Conservation (phyloP, 2,888 invertebrate genomes). For the Spisula subtruncata region DNA sequence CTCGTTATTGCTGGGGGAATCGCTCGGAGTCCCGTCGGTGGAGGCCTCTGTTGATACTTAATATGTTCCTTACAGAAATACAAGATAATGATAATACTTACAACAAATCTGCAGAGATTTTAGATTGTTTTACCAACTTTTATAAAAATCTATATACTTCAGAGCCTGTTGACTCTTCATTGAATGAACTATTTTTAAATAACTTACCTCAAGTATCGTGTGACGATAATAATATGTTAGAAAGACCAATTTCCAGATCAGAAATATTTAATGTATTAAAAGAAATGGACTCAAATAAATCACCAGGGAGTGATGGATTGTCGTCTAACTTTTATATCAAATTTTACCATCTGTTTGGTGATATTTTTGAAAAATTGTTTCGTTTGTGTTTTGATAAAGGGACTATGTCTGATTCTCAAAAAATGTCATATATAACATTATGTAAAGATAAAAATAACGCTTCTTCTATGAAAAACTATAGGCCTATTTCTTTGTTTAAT, state of each 20-base stretch:
- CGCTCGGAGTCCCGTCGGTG: no score
- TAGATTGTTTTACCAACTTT: conserved; percentile 42
- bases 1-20: no score
- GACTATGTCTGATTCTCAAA: conserved; percentile 50
- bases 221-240: conserved; percentile 13
- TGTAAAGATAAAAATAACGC: conserved; percentile 38
- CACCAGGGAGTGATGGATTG: conserved; percentile 57
- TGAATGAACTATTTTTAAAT: conserved; percentile 22
- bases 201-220: conserved; percentile 41
- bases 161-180: conserved; percentile 30
- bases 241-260: conserved; percentile 25
- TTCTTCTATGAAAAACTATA: conserved; percentile 67
- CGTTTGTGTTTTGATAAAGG: conserved; percentile 29
- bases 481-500: conserved; percentile 73
- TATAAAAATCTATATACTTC: conserved; percentile 42
- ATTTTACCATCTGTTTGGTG: conserved; percentile 55
- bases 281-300: conserved; percentile 47
- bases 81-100: not conserved
- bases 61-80: conserved; percentile 15
- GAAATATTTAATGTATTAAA: conserved; percentile 39
- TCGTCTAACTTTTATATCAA: conserved; percentile 50
- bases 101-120: conserved; percentile 27
- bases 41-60: no score
- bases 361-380: conserved; percentile 41
- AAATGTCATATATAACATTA: conserved; percentile 56